phyloP scores from a whole-genome alignment of 2,888 invertebrate species.

The Homarus gammarus region DNA sequence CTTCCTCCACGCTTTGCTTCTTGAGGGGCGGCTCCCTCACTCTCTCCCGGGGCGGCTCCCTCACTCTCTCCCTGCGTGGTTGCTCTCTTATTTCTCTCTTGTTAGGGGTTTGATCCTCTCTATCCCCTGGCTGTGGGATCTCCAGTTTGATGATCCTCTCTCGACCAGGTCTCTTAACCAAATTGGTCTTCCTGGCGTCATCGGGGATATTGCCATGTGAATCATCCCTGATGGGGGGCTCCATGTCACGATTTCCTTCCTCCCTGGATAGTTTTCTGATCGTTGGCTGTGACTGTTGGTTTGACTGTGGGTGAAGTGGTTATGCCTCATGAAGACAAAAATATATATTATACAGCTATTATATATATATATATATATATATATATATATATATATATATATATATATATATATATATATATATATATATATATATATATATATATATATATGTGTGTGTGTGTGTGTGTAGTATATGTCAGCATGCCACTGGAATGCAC shows the following conservation, averaged over 20 bases:
- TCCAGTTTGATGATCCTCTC: neutral
- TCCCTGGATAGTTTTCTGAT: neutral
- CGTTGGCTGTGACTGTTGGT: neutral
- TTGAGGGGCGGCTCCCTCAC: neutral
- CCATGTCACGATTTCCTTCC: neutral
- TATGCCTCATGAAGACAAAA: neutral
- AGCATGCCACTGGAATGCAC: too few relatives aligned
- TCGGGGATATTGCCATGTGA: neutral
- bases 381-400: conserved; percentile 38
- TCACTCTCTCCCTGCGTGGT: too few relatives aligned
- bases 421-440: neutral
- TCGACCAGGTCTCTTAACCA: neutral
- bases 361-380: neutral
- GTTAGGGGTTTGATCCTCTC: neutral
- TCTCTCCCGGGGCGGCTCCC: neutral
- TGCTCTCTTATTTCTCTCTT: neutral
- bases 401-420: neutral
- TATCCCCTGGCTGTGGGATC: neutral
- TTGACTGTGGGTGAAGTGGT: conserved; percentile 11
- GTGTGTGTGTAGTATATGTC: too few relatives aligned
- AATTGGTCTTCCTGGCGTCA: neutral
- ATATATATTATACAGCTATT: neutral
- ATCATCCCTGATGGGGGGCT: neutral
- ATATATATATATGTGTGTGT: neutral
- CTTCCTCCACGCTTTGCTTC: neutral